Evolutionary conservation across 2,113 vertebrate genomes (phyloP).

Genomic region (Sphaerodactylus townsendi): DNA sequence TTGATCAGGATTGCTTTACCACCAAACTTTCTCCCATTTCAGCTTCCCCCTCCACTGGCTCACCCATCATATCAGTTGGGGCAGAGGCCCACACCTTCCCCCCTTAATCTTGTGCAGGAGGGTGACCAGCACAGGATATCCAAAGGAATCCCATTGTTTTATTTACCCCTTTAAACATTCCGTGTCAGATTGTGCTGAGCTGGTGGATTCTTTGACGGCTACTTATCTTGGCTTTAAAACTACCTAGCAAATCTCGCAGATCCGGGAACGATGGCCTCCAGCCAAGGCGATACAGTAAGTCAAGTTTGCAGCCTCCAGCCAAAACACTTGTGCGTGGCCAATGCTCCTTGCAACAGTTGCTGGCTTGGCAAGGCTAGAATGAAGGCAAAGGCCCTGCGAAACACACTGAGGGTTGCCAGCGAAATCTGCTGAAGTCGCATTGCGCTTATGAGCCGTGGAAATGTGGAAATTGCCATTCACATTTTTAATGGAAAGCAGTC

Average conservation of each 20-base stretch:
- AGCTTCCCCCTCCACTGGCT: background rate
- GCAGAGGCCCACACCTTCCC: too few species aligned
- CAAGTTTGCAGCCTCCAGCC: background rate
- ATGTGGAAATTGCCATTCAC: background rate
- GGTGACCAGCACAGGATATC: background rate
- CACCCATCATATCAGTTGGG: background rate
- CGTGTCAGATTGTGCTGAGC: background rate
- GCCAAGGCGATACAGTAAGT: background rate
- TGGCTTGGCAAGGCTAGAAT: background rate
- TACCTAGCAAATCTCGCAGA: background rate
- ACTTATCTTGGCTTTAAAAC: background rate
- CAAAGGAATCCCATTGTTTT: too few species aligned
- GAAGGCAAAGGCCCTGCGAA: background rate
- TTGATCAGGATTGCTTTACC: too few species aligned
- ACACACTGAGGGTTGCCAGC: background rate
- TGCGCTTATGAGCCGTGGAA: background rate
- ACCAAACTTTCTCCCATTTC: too few species aligned
- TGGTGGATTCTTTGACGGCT: background rate
- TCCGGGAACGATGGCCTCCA: background rate
- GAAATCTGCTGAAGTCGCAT: background rate
- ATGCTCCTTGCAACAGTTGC: background rate
- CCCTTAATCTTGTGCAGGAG: background rate
- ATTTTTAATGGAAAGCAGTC: background rate
- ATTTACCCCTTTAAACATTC: too few species aligned
- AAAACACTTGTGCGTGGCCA: too few species aligned